Evolutionary conservation across 2,797 vertebrate species (phyloP).

Genomic region (Chiropotes sagulatus): DNA sequence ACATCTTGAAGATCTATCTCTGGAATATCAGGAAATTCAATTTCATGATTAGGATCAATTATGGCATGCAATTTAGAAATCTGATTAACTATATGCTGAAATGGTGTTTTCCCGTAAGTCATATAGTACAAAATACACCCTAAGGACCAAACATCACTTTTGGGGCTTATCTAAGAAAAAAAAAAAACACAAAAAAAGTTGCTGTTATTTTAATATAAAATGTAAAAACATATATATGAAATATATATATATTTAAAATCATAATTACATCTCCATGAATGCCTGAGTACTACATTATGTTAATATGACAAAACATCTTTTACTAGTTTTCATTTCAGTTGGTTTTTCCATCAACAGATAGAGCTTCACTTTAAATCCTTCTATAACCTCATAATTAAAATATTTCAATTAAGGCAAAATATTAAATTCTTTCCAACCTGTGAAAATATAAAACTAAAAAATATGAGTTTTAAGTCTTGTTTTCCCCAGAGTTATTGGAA

Average conservation of each 20-base stretch:
- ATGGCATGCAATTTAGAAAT: constrained; percentile 96
- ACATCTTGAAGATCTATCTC: constrained; percentile 97
- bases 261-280: constrained; percentile 13
- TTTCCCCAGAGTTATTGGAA: neutral
- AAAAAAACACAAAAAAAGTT: neutral
- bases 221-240: neutral
- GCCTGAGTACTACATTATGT: neutral
- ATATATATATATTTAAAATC: neutral
- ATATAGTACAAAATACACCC: constrained; percentile 98
- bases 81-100: constrained; percentile 96
- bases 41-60: constrained; percentile 91
- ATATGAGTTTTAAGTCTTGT: constrained; percentile 3
- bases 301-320: constrained; percentile 7
- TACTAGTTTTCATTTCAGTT: constrained; percentile 40
- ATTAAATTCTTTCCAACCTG: constrained; percentile 26
- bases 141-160: constrained; percentile 98
- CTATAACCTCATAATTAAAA: constrained; percentile 47
- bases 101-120: constrained; percentile 97
- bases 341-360: neutral
- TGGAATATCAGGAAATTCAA: constrained; percentile 93
- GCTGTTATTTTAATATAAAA: constrained; percentile 39
- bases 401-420: constrained; percentile 34
- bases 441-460: constrained; percentile 34
- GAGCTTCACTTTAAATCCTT: neutral
- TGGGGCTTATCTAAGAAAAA: constrained; percentile 92